These are phyloP conservation scores for Monopterus albus DNA, from an alignment of 2,113 vertebrate species.

Conservation along the genomic window DNA sequence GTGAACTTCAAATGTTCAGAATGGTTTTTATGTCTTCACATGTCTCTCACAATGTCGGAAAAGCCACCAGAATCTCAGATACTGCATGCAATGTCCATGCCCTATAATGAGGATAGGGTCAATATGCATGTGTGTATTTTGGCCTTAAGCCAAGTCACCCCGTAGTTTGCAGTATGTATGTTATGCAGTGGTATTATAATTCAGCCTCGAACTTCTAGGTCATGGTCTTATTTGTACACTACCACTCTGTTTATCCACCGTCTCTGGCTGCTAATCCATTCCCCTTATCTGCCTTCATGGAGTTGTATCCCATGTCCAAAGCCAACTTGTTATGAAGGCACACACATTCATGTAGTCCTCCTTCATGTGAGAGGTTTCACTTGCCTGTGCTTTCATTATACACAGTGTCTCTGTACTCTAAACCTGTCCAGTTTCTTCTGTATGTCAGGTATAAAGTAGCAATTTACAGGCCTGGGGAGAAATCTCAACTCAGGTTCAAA, in stretches of 20 bases:
- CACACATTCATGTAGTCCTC: conserved; percentile 51
- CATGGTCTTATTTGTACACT: conserved; percentile 59
- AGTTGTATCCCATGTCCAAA: conserved; percentile 45
- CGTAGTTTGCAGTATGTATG: conserved; percentile 51
- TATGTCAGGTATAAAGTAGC: conserved; percentile 17
- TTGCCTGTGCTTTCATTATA: conserved; percentile 36
- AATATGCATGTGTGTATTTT: conserved; percentile 62
- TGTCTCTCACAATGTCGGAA: conserved; percentile 45
- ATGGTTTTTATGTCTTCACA: conserved; percentile 35
- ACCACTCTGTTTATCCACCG: conserved; percentile 47
- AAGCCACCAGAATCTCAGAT: conserved; percentile 33
- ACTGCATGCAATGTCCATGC: conserved; percentile 62
- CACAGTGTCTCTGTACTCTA: conserved; percentile 9
- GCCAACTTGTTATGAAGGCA: conserved; percentile 44
- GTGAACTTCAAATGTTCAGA: conserved; percentile 38
- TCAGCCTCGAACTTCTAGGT: conserved; percentile 51
- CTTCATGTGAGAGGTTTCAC: conserved; percentile 41
- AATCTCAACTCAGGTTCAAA: conserved; percentile 5
- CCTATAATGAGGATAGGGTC: conserved; percentile 36
- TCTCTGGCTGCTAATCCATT: conserved; percentile 64
- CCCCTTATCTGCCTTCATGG: conserved; percentile 48
- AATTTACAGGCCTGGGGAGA: conserved; percentile 30
- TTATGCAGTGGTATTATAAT: conserved; percentile 51
- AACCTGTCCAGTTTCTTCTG: conserved; percentile 18
- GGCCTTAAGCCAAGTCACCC: conserved; percentile 34